Base-by-base conservation (phyloP, 2,113 vertebrate genomes). In the Picathartes gymnocephalus region DNA sequence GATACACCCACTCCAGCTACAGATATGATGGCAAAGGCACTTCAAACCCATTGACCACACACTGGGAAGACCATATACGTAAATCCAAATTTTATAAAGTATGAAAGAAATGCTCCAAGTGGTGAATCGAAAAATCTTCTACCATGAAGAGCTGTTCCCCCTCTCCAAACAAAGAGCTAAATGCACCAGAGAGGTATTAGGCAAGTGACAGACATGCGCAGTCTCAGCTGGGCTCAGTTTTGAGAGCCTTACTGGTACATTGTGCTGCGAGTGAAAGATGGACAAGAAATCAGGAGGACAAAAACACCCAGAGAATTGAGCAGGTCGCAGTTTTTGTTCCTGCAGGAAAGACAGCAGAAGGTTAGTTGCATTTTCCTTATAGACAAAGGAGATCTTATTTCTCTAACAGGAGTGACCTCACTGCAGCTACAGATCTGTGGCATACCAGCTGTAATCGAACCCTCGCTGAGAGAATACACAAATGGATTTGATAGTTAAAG, bases 291-390 rank as follows among this genome's bases (percentile, higher is more conserved):
- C 79, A 93, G 93, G 93, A 93, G 73, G 88, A 96, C 91, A 93
- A 85, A 92, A 93, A 79, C 88, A 94, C 95, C 61, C 92, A 89
- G 87, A 94, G 94, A 93, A 95, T 40, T 93, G 79, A 90, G 88
- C 86, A 92, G 92, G 51, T 96, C 94, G 91, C 96, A 90, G 81
- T 21, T 96, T 96, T 95, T 96, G 95, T 81, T 97, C 97, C 97
- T 97, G 97, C 68, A 2, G 97, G 96, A 97, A 89, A 97, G 96
- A 97, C 87, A 97, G 96, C 58, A 96, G 92, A 95, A 96, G 94
- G 95, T 97, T 97, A 97, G 97, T 97, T 91, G 89, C 90, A 91
- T 93, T 97, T 95, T 95, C 91, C 85, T 85, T 73, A 92, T 1
- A 95, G 93, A 89, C 82, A 94, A 94, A 89, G 86, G 85, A 96